A percentile compares a stretch with the other conserved stretches of the same genome.
Evolutionary conservation across 2,888 invertebrate genomes (phyloP).

Genomic region (Microdon myrmicae): DNA sequence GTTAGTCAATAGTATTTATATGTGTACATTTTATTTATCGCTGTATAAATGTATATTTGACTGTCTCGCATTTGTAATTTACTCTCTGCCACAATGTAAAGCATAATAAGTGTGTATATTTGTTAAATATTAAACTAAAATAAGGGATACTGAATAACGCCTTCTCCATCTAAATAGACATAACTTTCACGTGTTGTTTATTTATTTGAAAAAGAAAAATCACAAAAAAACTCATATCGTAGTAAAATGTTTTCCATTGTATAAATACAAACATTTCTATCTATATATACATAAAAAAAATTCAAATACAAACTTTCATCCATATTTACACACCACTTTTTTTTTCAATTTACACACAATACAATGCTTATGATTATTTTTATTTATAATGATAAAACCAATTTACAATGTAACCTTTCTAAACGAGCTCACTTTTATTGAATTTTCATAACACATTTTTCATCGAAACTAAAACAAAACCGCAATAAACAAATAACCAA

Average conservation of each 20-base stretch:
- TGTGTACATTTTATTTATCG: constrained; percentile 21
- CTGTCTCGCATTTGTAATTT: constrained; percentile 24
- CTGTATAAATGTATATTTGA: constrained; percentile 31
- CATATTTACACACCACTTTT: constrained; percentile 32
- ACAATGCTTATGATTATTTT: constrained; percentile 44
- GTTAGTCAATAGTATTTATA: constrained; percentile 23
- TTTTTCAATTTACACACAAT: constrained; percentile 15
- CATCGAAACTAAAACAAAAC: constrained; percentile 49
- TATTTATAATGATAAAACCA: constrained; percentile 14
- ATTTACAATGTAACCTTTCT: too few species aligned
- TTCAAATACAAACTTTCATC: constrained; percentile 3
- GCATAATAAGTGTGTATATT: constrained; percentile 39
- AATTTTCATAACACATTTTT: constrained; percentile 51
- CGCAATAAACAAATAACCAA: constrained; percentile 20
- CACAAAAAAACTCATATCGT: constrained; percentile 33
- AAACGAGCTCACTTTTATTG: constrained; percentile 52
- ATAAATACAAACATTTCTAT: constrained; percentile 22
- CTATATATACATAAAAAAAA: constrained; percentile 9
- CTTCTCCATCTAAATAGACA: constrained; percentile 37
- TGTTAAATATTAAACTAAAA: constrained; percentile 13
- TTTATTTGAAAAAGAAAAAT: constrained; percentile 6
- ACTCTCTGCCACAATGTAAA: constrained; percentile 33
- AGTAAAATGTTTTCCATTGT: constrained; percentile 51
- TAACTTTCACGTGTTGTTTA: constrained; percentile 32
- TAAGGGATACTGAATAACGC: constrained; percentile 3